A percentile compares a stretch with the other conserved stretches of the same genome.
Conservation (phyloP, 1,140 invertebrate genomes). For the Drosophila triauraria region DNA sequence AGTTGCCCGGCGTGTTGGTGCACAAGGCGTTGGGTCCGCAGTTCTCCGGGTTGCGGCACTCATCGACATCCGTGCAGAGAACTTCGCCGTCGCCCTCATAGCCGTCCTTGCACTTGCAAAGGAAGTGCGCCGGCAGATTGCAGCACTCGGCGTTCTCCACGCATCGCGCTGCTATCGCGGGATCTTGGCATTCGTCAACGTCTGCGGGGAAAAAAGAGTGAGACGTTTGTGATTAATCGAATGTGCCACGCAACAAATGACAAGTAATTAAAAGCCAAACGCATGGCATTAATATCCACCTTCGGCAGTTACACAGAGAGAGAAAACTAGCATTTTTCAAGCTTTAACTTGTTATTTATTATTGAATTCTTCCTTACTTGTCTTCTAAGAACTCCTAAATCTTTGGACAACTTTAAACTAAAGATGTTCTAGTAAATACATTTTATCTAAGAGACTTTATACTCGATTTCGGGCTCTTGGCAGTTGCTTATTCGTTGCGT, state of each 20-base stretch:
- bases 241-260: constrained; percentile 54
- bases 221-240: constrained; percentile 68
- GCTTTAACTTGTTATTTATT: background rate
- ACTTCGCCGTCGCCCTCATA: constrained; percentile 95
- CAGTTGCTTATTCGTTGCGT: constrained; percentile 5
- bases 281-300: constrained; percentile 41
- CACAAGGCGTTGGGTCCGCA: constrained; percentile 93
- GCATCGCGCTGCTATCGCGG: constrained; percentile 91
- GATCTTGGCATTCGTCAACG: constrained; percentile 97
- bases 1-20: constrained; percentile 94
- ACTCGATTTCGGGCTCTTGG: background rate
- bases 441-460: too few relatives aligned
- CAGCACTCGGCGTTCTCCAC: constrained; percentile 97
- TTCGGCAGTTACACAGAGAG: background rate
- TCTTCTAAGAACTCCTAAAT: background rate
- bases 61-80: constrained; percentile 94
- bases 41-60: constrained; percentile 91
- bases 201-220: constrained; percentile 87
- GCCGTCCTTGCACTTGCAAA: constrained; percentile 96
- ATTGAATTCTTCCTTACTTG: background rate
- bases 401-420: background rate
- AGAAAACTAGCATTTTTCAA: constrained; percentile 2
- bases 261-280: constrained; percentile 63
- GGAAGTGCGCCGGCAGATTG: constrained; percentile 96
- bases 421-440: too few relatives aligned